These are phyloP conservation scores for Brassicogethes aeneus DNA, from an alignment of 2,888 invertebrate genomes.

Conservation along the genomic window DNA sequence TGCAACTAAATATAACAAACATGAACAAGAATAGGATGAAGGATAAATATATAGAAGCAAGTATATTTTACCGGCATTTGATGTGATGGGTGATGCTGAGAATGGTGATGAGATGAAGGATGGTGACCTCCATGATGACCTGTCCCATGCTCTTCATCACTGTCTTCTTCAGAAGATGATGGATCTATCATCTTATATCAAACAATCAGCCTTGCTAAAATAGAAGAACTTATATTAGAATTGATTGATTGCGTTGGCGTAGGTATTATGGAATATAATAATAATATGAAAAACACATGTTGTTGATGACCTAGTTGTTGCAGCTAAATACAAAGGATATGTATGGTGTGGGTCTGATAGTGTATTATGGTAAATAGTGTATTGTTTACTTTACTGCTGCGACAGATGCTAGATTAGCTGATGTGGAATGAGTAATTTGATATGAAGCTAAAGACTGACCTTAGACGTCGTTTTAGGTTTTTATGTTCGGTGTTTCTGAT, in stretches of 20 bases:
- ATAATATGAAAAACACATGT: neutral
- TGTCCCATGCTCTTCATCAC: constrained; percentile 71
- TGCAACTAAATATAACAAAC: too few relatives aligned
- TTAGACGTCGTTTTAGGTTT: neutral
- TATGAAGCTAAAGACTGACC: too few relatives aligned
- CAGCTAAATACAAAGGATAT: neutral
- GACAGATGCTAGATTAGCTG: neutral
- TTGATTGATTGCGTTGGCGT: too few relatives aligned
- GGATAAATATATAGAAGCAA: too few relatives aligned
- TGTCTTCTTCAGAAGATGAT: constrained; percentile 93
- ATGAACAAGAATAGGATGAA: too few relatives aligned
- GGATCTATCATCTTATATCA: constrained; percentile 77
- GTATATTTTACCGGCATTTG: constrained; percentile 29
- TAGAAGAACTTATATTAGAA: constrained; percentile 5
- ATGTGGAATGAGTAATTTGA: too few relatives aligned
- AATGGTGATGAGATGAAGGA: constrained; percentile 40
- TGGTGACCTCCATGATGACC: constrained; percentile 35
- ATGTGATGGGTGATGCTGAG: constrained; percentile 38
- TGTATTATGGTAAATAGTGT: neutral
- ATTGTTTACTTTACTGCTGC: neutral
- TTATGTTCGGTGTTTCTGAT: neutral
- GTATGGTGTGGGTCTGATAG: constrained; percentile 3
- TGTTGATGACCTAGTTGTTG: neutral
- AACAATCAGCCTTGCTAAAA: constrained; percentile 23
- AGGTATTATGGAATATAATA: too few relatives aligned